Conservation (phyloP, 2,888 invertebrate genomes). For the Heliconius hortense region DNA sequence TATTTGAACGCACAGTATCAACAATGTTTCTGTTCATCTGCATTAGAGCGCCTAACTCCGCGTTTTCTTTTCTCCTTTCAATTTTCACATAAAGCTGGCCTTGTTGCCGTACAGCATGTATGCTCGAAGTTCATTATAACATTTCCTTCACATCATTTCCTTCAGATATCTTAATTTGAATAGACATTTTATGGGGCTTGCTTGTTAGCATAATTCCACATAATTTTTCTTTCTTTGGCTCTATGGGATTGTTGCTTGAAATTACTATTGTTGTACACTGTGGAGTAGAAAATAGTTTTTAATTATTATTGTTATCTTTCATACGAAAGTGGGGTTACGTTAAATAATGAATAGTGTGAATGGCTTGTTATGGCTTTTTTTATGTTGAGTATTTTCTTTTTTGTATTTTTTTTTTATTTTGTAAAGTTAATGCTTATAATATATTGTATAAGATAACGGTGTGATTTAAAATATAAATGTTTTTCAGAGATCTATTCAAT, state of each 20-base stretch:
- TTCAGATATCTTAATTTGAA: conserved; percentile 58
- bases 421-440: too few species aligned
- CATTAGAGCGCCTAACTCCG: conserved; percentile 46
- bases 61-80: conserved; percentile 58
- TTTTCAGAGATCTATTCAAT: too few species aligned
- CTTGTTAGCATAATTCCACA: conserved; percentile 39
- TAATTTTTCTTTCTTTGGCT: conserved; percentile 32
- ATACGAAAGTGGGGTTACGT: conserved; percentile 15
- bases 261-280: conserved; percentile 17
- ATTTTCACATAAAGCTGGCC: conserved; percentile 50
- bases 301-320: conserved; percentile 17
- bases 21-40: conserved; percentile 45
- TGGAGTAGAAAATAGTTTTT: conserved; percentile 18
- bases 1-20: conserved; percentile 32
- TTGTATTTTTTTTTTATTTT: not conserved
- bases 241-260: conserved; percentile 22
- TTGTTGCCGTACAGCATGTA: conserved; percentile 22
- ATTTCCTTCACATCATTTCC: conserved; percentile 65
- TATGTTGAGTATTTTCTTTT: not conserved
- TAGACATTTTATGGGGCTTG: conserved; percentile 36
- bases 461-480: too few species aligned
- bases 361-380: not conserved
- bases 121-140: conserved; percentile 65
- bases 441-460: too few species aligned
- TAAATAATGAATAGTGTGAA: conserved; percentile 1